Base-by-base conservation (phyloP, 2,888 invertebrate species). In the Tromatobia lineatoria region DNA sequence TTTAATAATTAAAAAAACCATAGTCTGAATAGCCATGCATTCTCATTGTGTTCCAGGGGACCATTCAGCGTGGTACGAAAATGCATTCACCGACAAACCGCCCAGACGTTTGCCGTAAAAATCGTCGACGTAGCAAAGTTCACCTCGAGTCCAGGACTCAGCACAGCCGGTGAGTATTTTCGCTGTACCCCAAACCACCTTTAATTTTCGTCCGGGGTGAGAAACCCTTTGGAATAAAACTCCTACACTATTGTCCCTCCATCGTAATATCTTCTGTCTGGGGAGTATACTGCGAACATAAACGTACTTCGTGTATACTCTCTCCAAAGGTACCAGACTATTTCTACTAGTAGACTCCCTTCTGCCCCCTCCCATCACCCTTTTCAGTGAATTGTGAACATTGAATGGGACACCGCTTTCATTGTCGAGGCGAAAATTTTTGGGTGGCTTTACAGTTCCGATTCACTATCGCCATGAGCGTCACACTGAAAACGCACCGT, bases 101-200 rank as follows among this genome's bases (percentile, higher is more conserved):
- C 96, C 76, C 98, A 98, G 94, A 98, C 98, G 94, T 99, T 99
- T 95, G 99, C 99, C 81, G 99, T 99, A 89, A 99, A 99, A 95
- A 98, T 99, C 91, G 98, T 99, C 88, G 99, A 99, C 94, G 99
- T 99, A 78, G 98, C 98, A 89, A 98, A 99, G 94, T 99, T 99
- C 94, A 98, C 99, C 87, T 98, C 99, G 75, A 98, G 98, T 93
- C 99, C 99, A 45, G 99, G 99, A 85, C 96, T 99, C 87, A 98
- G 98, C 93, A 98, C 98, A 92, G 98, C 99, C 93, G 99, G 99
- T 99, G 94, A 94, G 94, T 92, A 87, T 75, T 74, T 66, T 59
- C 45, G n/a, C 45, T 25, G 42, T 25, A 13, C 38, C 18, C 18
- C n/a, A 25, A 23, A 4, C 34, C 45, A 23, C 73, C 57, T 88